These are phyloP conservation scores for Pseudopipra pipra DNA, from an alignment of 2,113 vertebrate genomes.

Conservation along the genomic window DNA sequence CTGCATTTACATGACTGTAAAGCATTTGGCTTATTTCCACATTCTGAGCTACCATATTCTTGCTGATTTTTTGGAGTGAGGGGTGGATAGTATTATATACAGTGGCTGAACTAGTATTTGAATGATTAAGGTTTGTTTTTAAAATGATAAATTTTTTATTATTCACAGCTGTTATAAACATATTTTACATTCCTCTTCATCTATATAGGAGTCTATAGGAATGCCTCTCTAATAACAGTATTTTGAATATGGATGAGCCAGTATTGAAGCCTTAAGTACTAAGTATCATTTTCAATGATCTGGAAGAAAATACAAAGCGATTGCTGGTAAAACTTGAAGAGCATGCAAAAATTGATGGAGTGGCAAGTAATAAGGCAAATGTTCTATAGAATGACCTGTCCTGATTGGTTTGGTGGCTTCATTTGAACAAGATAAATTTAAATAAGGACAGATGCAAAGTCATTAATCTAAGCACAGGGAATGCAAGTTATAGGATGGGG, in stretches of 20 bases:
- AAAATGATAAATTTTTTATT: background rate
- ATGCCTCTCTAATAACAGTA: background rate
- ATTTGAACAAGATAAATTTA: background rate
- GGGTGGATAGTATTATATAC: background rate
- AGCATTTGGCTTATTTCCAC: background rate
- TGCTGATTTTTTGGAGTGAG: background rate
- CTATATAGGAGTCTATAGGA: background rate
- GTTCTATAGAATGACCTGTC: background rate
- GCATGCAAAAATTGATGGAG: background rate
- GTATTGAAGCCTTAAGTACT: background rate
- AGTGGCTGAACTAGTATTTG: background rate
- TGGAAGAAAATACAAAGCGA: background rate
- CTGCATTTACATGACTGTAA: background rate
- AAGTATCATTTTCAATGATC: background rate
- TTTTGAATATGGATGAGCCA: background rate
- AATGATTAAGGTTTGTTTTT: background rate
- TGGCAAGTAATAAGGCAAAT: background rate
- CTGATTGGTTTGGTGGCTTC: background rate
- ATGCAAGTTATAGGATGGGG: background rate
- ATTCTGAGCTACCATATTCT: background rate
- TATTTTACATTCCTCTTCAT: background rate
- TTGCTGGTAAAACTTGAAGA: background rate
- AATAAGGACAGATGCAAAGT: background rate
- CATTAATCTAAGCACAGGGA: background rate
- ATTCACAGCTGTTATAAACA: background rate